A percentile compares a stretch with the other conserved stretches of the same genome.
Evolutionary conservation across 2,888 invertebrate species (phyloP).

Genomic region (Ichneumoninae sp.): DNA sequence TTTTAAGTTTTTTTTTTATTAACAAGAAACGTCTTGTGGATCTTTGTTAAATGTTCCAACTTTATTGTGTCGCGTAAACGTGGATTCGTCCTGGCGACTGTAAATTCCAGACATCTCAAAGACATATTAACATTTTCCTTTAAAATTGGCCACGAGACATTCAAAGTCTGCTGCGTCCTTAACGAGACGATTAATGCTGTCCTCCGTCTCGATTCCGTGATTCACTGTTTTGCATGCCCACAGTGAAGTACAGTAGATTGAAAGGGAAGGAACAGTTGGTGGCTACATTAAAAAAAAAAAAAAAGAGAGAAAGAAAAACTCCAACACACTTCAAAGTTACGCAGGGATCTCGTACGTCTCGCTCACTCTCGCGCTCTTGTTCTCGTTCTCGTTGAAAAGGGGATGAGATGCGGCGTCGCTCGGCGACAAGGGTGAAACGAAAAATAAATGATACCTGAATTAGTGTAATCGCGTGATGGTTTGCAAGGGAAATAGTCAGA

Average conservation of each 20-base stretch:
- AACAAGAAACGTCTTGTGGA: neutral
- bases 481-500: constrained; percentile 80
- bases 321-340: constrained; percentile 82
- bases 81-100: neutral
- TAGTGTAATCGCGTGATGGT: constrained; percentile 83
- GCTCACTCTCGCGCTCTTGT: constrained; percentile 29
- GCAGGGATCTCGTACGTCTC: constrained; percentile 66
- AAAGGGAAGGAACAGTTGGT: constrained; percentile 82
- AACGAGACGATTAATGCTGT: constrained; percentile 27
- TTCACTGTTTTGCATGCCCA: constrained; percentile 81
- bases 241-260: constrained; percentile 36
- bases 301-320: constrained; percentile 79
- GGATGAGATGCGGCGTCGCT: constrained; percentile 69
- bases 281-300: constrained; percentile 83
- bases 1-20: no score
- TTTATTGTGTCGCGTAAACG: neutral
- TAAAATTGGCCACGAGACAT: constrained; percentile 1
- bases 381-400: constrained; percentile 43
- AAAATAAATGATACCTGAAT: constrained; percentile 84
- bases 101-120: no score
- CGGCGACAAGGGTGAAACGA: constrained; percentile 78
- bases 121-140: neutral
- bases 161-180: constrained; percentile 38
- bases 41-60: neutral
- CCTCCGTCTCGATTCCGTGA: constrained; percentile 78